These are phyloP conservation scores for Channa striata DNA, from an alignment of 2,797 vertebrate genomes.

Conservation along the genomic window DNA sequence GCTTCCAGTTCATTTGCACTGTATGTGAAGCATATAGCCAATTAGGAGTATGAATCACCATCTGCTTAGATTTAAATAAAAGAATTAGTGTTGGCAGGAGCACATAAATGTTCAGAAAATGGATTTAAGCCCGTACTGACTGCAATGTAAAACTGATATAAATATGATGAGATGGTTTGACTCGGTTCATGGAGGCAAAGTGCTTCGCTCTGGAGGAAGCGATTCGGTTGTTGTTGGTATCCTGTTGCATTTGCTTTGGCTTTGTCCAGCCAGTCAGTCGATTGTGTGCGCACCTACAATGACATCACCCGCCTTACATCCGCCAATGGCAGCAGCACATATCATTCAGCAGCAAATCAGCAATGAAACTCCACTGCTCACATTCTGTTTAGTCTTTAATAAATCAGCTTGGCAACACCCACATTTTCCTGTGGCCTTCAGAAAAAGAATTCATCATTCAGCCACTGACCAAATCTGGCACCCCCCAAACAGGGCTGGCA, in stretches of 20 bases:
- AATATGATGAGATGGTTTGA: too few species aligned
- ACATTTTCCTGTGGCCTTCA: slow-evolving; percentile 74
- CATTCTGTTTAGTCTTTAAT: slow-evolving; percentile 74
- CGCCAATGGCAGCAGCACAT: slow-evolving; percentile 58
- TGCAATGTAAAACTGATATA: slow-evolving; percentile 39
- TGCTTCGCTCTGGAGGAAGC: slow-evolving; percentile 38
- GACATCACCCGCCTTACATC: slow-evolving; percentile 65
- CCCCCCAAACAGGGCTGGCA: slow-evolving; percentile 61
- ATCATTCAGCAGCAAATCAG: slow-evolving; percentile 71
- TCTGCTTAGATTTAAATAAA: slow-evolving; percentile 24
- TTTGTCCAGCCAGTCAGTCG: slow-evolving; percentile 54
- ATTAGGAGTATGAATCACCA: slow-evolving; percentile 22
- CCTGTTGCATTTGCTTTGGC: slow-evolving; percentile 60
- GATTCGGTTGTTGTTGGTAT: slow-evolving; percentile 29
- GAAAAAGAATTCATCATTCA: slow-evolving; percentile 74
- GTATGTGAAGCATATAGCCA: slow-evolving; percentile 38
- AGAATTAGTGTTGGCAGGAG: slow-evolving; percentile 32
- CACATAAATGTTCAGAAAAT: slow-evolving; percentile 24
- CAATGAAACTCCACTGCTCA: slow-evolving; percentile 67
- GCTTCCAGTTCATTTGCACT: slow-evolving; percentile 24
- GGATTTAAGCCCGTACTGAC: slow-evolving; percentile 29
- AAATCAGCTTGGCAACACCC: slow-evolving; percentile 70
- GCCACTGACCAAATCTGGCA: slow-evolving; percentile 76
- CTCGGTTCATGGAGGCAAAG: slow-evolving; percentile 44
- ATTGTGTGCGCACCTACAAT: slow-evolving; percentile 50